Evolutionary conservation across 2,888 invertebrate species (phyloP).

Genomic region (Platycnemis pennipes): DNA sequence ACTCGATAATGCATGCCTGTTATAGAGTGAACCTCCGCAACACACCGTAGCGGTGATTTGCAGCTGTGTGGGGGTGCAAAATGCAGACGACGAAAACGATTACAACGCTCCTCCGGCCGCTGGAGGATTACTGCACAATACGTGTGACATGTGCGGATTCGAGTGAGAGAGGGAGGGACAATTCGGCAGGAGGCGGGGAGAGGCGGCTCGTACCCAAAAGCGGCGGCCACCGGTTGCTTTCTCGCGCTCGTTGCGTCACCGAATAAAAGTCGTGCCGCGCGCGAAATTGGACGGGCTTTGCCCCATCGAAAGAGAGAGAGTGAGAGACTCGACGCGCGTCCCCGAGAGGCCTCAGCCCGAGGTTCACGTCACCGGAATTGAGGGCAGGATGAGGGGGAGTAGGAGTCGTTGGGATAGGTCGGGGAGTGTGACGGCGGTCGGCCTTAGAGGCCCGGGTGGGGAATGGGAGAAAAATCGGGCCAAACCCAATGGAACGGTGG

Average conservation of each 20-base stretch:
- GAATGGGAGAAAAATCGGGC: slow-evolving; percentile 18
- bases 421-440: neutral
- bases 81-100: neutral
- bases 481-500: neutral
- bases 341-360: neutral
- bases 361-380: neutral
- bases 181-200: neutral
- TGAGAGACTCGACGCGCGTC: neutral
- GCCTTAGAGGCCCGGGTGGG: neutral
- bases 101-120: neutral
- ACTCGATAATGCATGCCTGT: too few relatives aligned
- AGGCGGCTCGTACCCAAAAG: neutral
- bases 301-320: neutral
- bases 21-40: too few relatives aligned
- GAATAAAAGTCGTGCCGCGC: slow-evolving; percentile 16
- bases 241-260: slow-evolving; percentile 2
- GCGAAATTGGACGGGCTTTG: slow-evolving; percentile 18
- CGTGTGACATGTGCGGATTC: neutral
- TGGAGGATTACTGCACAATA: neutral
- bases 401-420: neutral
- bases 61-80: too few relatives aligned
- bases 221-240: slow-evolving; percentile 10
- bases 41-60: too few relatives aligned
- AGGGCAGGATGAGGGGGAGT: neutral
- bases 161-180: neutral